Conservation (phyloP, 2,797 vertebrate species). For the Telmatherina bonti region DNA sequence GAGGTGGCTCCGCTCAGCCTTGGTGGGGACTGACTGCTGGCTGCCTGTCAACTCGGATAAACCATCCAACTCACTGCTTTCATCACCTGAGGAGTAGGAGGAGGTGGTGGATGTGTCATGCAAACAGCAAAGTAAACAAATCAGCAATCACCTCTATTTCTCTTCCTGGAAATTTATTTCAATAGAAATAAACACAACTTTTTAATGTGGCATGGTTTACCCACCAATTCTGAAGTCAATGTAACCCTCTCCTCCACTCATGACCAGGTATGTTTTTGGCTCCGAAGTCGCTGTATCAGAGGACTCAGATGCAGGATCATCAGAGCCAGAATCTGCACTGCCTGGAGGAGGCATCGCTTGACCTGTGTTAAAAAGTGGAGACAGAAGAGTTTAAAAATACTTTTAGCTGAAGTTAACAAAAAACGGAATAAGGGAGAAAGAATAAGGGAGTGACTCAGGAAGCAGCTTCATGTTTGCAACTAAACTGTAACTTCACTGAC, state of each 20-base stretch:
- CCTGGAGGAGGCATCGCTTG: slow-evolving; percentile 92
- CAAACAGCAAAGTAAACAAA: neutral
- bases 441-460: neutral
- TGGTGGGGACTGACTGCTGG: slow-evolving; percentile 87
- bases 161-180: neutral
- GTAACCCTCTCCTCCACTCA: slow-evolving; percentile 98
- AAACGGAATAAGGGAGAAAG: neutral
- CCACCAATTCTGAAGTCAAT: slow-evolving; percentile 98
- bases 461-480: neutral
- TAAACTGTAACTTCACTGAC: too few relatives aligned
- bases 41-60: slow-evolving; percentile 79
- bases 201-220: slow-evolving; percentile 24
- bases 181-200: neutral
- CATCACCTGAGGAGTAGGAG: slow-evolving; percentile 85
- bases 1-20: slow-evolving; percentile 95
- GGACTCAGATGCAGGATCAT: slow-evolving; percentile 86
- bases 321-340: slow-evolving; percentile 90
- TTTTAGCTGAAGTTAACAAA: neutral
- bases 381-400: neutral
- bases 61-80: slow-evolving; percentile 91
- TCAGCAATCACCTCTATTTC: neutral
- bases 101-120: slow-evolving; percentile 4
- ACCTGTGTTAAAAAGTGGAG: slow-evolving; percentile 77
- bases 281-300: slow-evolving; percentile 74
- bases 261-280: slow-evolving; percentile 88